phyloP scores from a whole-genome alignment of 2,113 vertebrate genomes.

The Geococcyx californianus region DNA sequence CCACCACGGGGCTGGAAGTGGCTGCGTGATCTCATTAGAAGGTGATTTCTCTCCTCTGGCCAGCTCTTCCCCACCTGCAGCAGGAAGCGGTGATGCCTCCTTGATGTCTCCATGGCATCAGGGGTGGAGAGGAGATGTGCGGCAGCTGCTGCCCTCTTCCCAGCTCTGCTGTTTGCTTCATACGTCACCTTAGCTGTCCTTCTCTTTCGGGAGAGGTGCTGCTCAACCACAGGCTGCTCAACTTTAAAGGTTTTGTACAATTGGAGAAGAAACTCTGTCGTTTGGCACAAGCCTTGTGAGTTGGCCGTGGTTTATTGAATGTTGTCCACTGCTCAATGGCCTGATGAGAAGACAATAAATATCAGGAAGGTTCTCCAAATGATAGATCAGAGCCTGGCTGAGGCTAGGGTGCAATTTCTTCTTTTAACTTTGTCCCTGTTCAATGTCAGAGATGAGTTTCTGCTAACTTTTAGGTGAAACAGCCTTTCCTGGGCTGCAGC shows the following conservation, averaged over 20 bases:
- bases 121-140: neutral
- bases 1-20: neutral
- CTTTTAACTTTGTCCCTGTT: neutral
- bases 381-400: neutral
- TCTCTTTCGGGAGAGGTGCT: neutral
- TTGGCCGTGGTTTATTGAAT: neutral
- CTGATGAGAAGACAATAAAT: neutral
- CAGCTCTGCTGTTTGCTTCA: neutral
- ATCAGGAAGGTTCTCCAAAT: neutral
- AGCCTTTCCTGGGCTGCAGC: neutral
- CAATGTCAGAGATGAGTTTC: neutral
- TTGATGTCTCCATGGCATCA: neutral
- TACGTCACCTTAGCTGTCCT: neutral
- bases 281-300: neutral
- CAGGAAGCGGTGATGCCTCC: neutral
- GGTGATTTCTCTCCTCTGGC: neutral
- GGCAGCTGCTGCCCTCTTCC: neutral
- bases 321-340: neutral
- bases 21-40: neutral
- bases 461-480: neutral
- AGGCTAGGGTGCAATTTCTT: neutral
- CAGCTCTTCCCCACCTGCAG: neutral
- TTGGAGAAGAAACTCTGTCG: neutral
- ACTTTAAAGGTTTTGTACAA: neutral
- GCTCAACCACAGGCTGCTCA: neutral